A percentile compares a stretch with the other conserved stretches of the same genome.
Conservation (phyloP, 2,888 invertebrate species). For the Cyclophora albipunctata region DNA sequence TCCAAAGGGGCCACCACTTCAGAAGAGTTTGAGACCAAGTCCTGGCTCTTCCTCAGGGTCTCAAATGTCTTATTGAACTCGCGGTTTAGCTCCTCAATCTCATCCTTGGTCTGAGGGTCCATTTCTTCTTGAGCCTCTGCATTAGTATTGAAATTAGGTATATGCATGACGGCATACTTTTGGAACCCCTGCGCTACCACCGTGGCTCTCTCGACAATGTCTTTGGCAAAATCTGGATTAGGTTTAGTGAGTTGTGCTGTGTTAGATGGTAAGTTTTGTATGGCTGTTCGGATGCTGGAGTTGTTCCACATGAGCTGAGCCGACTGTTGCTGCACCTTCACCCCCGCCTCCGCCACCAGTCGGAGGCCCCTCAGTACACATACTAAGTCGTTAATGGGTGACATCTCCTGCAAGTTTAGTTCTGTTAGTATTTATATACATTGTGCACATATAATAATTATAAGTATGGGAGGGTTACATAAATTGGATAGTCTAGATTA, state of each 20-base stretch:
- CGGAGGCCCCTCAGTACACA: slow-evolving; percentile 82
- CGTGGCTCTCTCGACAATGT: slow-evolving; percentile 77
- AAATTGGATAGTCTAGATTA: too few species aligned
- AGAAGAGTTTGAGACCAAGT: slow-evolving; percentile 8
- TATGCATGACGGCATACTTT: slow-evolving; percentile 69
- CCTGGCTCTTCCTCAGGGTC: slow-evolving; percentile 39
- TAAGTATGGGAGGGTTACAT: too few species aligned
- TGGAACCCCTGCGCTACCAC: slow-evolving; percentile 83
- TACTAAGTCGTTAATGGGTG: slow-evolving; percentile 78
- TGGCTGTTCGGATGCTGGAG: slow-evolving; percentile 77
- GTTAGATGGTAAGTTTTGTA: slow-evolving; percentile 52
- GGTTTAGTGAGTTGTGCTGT: slow-evolving; percentile 33
- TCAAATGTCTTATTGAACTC: slow-evolving; percentile 66
- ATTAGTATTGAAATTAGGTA: slow-evolving; percentile 41
- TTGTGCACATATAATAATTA: background rate
- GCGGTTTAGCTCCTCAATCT: slow-evolving; percentile 60
- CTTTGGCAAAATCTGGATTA: slow-evolving; percentile 40
- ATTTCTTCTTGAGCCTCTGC: slow-evolving; percentile 32
- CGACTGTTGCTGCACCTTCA: slow-evolving; percentile 78
- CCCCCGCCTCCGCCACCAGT: slow-evolving; percentile 78
- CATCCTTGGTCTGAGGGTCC: slow-evolving; percentile 48
- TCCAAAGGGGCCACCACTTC: slow-evolving; percentile 33
- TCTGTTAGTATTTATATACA: slow-evolving; percentile 14
- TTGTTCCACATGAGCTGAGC: slow-evolving; percentile 79
- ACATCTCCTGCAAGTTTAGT: slow-evolving; percentile 67